These are phyloP conservation scores for Cephus pulcher DNA, from an alignment of 2,888 invertebrate genomes.

Conservation along the genomic window DNA sequence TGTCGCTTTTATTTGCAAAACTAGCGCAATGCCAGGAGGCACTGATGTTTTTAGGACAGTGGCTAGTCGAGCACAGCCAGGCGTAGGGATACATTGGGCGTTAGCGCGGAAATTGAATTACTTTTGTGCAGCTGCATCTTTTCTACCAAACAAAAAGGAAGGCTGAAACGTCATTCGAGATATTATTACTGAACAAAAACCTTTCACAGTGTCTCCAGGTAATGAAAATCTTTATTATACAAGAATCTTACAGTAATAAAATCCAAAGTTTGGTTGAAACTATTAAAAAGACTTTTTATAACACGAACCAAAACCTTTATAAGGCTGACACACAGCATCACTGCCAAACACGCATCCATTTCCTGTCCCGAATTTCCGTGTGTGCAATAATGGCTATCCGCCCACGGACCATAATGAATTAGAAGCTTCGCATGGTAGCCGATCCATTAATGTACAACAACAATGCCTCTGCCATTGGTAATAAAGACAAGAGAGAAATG, in stretches of 20 bases:
- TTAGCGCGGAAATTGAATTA: constrained; percentile 51
- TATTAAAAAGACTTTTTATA: background rate
- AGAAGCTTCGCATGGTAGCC: constrained; percentile 31
- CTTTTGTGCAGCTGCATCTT: constrained; percentile 36
- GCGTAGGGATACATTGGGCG: constrained; percentile 25
- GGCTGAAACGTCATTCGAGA: background rate
- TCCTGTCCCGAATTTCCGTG: constrained; percentile 45
- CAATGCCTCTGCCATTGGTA: background rate
- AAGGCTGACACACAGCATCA: constrained; percentile 29
- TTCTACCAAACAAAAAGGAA: background rate
- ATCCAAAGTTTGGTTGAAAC: background rate
- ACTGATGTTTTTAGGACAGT: constrained; percentile 34
- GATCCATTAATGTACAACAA: background rate
- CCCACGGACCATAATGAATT: constrained; percentile 40
- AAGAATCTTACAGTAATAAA: background rate
- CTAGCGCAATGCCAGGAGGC: constrained; percentile 5
- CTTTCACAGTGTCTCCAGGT: background rate
- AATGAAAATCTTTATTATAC: background rate
- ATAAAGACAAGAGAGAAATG: background rate
- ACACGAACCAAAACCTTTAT: background rate
- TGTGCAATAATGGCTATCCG: constrained; percentile 40
- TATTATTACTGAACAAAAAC: background rate
- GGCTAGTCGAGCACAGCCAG: background rate
- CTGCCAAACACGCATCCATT: constrained; percentile 41
- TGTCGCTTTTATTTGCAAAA: constrained; percentile 21